Conservation (phyloP, 2,888 invertebrate species). For the Leucoptera coffeella region DNA sequence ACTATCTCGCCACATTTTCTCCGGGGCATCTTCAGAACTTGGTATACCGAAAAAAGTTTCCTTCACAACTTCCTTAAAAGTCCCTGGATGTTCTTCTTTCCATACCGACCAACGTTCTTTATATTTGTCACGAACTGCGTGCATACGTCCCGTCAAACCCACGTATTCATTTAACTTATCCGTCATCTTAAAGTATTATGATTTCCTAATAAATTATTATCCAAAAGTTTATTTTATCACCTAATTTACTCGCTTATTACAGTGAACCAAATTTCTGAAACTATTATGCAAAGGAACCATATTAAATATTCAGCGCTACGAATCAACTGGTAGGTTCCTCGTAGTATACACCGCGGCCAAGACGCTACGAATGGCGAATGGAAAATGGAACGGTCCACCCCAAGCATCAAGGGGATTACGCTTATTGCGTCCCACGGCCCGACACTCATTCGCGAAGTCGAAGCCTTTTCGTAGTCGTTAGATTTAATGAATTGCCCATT, state of each 20-base stretch:
- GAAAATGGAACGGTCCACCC: conserved; percentile 10
- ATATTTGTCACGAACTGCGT: conserved; percentile 59
- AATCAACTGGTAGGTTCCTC: too few species aligned
- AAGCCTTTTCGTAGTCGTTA: too few species aligned
- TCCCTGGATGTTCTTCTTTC: conserved; percentile 55
- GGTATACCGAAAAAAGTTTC: conserved; percentile 35
- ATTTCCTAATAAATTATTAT: not conserved
- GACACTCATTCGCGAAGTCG: too few species aligned
- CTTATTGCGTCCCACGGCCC: conserved; percentile 36
- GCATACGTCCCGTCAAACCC: conserved; percentile 65
- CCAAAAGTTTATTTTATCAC: too few species aligned
- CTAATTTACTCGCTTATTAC: too few species aligned
- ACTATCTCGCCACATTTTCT: conserved; percentile 27
- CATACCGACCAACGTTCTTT: conserved; percentile 57
- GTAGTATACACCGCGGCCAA: too few species aligned
- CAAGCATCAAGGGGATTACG: conserved; percentile 28
- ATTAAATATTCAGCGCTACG: too few species aligned
- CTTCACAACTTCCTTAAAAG: conserved; percentile 43
- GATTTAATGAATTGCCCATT: too few species aligned
- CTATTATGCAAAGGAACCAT: too few species aligned
- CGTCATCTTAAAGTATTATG: conserved; percentile 40
- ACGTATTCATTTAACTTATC: conserved; percentile 78
- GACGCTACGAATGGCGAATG: not conserved
- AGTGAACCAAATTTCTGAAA: too few species aligned
- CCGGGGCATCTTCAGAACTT: conserved; percentile 26